Conservation (phyloP, 1,140 invertebrate species). For the Pectinophora gossypiella region DNA sequence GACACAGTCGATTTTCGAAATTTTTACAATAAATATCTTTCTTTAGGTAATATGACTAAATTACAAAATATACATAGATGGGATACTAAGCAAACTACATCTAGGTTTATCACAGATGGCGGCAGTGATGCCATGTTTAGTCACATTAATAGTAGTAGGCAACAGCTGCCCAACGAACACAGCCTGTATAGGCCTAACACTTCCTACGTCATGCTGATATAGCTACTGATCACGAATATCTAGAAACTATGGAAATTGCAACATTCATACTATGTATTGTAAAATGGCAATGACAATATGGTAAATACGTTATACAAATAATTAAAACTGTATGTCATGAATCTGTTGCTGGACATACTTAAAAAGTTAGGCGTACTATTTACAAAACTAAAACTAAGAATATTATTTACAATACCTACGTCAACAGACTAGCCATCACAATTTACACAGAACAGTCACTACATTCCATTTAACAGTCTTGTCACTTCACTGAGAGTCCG, state of each 20-base stretch:
- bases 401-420: conserved; percentile 57
- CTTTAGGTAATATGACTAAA: conserved; percentile 49
- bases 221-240: conserved; percentile 10
- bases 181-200: conserved; percentile 44
- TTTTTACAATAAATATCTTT: conserved; percentile 69
- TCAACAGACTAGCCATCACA: conserved; percentile 71
- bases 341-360: not conserved
- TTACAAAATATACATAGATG: conserved; percentile 66
- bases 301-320: not conserved
- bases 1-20: conserved; percentile 58
- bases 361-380: conserved; percentile 22
- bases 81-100: conserved; percentile 44
- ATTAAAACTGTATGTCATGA: conserved; percentile 1
- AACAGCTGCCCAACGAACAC: conserved; percentile 54
- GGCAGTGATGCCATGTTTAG: conserved; percentile 55
- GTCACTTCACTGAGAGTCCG: conserved; percentile 21
- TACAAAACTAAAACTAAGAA: conserved; percentile 22
- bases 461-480: conserved; percentile 28
- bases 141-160: conserved; percentile 50
- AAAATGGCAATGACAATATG: conserved; percentile 2
- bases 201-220: not conserved
- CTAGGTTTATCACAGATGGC: conserved; percentile 70
- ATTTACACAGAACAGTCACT: conserved; percentile 37
- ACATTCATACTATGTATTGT: not conserved
- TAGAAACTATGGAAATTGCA: not conserved